A percentile compares a stretch with the other conserved stretches of the same genome.
Conservation (phyloP, 2,113 vertebrate genomes). For the Plecotus auritus region DNA sequence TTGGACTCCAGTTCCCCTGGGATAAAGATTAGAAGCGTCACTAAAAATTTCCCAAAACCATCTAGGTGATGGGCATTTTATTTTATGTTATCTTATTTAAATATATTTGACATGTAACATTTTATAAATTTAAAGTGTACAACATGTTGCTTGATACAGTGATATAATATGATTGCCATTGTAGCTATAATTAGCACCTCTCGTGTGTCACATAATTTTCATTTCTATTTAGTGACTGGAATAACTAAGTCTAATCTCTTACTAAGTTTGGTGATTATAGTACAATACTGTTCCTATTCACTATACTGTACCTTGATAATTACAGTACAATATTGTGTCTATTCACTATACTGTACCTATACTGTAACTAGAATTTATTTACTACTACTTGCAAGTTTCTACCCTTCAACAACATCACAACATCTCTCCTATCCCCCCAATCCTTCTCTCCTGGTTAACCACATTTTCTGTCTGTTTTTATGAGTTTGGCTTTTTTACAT, state of each 20-base stretch:
- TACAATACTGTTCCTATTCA: background rate
- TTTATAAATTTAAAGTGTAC: background rate
- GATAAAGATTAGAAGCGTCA: background rate
- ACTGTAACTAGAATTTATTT: background rate
- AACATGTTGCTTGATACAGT: background rate
- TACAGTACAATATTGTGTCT: background rate
- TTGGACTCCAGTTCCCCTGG: background rate
- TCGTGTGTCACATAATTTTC: background rate
- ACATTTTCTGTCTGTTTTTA: background rate
- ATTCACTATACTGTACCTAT: background rate
- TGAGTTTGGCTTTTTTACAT: background rate
- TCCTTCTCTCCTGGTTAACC: background rate
- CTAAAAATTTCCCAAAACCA: background rate
- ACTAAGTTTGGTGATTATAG: background rate
- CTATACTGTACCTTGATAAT: background rate
- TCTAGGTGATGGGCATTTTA: background rate
- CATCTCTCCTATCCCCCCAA: background rate
- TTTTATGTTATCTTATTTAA: background rate
- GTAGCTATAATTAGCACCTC: background rate
- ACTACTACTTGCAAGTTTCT: background rate
- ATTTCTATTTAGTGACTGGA: background rate
- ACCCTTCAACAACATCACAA: background rate
- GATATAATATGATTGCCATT: background rate
- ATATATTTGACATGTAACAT: background rate
- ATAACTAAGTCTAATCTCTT: background rate